phyloP scores from a whole-genome alignment of 2,797 vertebrate genomes.

The Arnoldichthys spilopterus region DNA sequence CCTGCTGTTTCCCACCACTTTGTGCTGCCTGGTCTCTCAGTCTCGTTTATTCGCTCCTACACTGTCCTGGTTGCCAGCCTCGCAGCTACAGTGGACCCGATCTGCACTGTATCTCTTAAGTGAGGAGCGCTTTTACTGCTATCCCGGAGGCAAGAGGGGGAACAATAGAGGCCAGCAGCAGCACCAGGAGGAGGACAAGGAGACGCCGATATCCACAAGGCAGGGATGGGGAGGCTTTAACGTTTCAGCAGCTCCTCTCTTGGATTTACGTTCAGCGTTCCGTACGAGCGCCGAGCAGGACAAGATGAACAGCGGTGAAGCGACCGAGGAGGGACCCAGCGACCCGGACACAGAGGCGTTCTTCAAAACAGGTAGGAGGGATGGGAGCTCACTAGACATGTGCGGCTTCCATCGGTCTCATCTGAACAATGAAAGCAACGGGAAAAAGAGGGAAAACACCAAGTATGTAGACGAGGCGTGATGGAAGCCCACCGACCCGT shows the following conservation, averaged over 20 bases:
- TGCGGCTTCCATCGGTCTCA: not conserved
- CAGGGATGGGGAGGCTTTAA: conserved; percentile 58
- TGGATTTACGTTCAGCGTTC: conserved; percentile 61
- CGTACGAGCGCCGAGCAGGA: conserved; percentile 39
- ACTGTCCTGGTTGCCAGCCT: not conserved
- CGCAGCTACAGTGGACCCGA: not conserved
- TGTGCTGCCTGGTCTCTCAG: not conserved
- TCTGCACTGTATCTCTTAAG: conserved; percentile 28
- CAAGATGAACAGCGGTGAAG: conserved; percentile 83
- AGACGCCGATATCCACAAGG: conserved; percentile 42
- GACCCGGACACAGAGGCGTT: conserved; percentile 88
- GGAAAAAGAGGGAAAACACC: not conserved
- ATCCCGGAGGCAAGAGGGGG: conserved; percentile 49
- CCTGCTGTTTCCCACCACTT: conserved; percentile 9
- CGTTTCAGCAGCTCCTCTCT: conserved; percentile 45
- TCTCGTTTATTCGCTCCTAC: not conserved
- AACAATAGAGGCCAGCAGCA: conserved; percentile 63
- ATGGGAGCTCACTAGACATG: not conserved
- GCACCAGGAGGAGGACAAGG: conserved; percentile 8
- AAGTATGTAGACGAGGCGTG: not conserved
- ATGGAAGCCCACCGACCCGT: not conserved
- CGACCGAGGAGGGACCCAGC: conserved; percentile 81
- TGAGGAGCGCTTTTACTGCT: conserved; percentile 40
- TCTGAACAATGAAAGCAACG: conserved; percentile 6
- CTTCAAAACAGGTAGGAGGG: conserved; percentile 85